These are phyloP conservation scores for Plumapathes pennacea DNA, from an alignment of 92 coral and sea anemone species.

Conservation along the genomic window DNA sequence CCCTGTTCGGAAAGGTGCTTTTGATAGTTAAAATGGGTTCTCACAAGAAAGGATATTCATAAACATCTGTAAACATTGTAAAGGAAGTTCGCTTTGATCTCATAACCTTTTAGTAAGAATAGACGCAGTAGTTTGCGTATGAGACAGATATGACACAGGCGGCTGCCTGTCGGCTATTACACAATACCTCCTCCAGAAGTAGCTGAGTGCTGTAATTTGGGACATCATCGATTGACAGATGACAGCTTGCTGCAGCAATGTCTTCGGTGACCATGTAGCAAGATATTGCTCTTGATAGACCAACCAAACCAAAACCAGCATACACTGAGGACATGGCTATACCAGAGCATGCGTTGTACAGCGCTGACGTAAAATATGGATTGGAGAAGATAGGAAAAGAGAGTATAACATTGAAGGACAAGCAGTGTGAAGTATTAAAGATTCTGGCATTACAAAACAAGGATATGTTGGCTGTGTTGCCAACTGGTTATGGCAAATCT, in stretches of 20 bases:
- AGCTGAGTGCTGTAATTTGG: conserved; percentile 17
- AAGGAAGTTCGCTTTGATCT: too few species aligned
- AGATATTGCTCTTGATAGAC: conserved; percentile 21
- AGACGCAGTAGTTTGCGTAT: too few species aligned
- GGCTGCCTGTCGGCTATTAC: too few species aligned
- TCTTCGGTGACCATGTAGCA: conserved; percentile 21
- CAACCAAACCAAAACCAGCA: conserved; percentile 17
- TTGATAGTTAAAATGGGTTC: too few species aligned
- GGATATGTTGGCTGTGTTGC: conserved; percentile 24
- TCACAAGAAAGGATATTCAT: too few species aligned
- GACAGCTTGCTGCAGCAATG: conserved; percentile 11
- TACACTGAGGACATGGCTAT: conserved; percentile 23
- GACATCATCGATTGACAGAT: conserved; percentile 17
- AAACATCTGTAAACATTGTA: too few species aligned
- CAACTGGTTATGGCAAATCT: conserved; percentile 20
- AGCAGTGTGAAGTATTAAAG: conserved; percentile 5
- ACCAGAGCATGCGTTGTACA: too few species aligned
- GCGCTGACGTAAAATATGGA: too few species aligned
- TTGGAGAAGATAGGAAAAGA: conserved; percentile 2
- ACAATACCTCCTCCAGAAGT: conserved; percentile 15
- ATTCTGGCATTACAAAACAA: not conserved
- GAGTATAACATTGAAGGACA: conserved; percentile 1
- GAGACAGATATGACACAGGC: too few species aligned
- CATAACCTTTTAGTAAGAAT: too few species aligned
- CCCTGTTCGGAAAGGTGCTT: too few species aligned